These are phyloP conservation scores for Tetragonula carbonaria DNA, from an alignment of 2,888 invertebrate genomes.

Conservation along the genomic window DNA sequence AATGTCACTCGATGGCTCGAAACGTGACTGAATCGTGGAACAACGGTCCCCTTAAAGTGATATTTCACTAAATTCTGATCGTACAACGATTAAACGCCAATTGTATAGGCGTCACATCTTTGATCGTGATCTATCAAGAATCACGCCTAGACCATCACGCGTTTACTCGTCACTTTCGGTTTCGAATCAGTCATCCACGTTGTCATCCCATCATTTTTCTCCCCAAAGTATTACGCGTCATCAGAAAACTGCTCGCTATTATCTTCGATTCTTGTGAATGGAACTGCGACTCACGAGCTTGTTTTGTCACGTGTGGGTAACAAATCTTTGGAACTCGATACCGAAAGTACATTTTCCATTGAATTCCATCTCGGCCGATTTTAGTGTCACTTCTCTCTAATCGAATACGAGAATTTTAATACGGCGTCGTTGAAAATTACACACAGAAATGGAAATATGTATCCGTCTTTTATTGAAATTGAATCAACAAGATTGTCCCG, in stretches of 20 bases:
- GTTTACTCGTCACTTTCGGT: not conserved
- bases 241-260: not conserved
- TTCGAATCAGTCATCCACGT: not conserved
- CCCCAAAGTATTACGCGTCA: not conserved
- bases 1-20: constrained; percentile 35
- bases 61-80: constrained; percentile 1
- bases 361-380: not conserved
- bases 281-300: not conserved
- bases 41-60: constrained; percentile 1
- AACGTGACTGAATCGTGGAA: constrained; percentile 8
- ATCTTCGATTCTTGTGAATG: not conserved
- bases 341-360: not conserved
- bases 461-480: too few relatives aligned
- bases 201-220: not conserved
- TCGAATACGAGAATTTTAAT: not conserved
- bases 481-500: too few relatives aligned
- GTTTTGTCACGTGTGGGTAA: not conserved
- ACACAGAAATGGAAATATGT: too few relatives aligned
- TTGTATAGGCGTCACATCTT: not conserved
- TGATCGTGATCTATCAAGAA: constrained; percentile 4
- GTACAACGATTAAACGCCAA: not conserved
- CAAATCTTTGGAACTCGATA: not conserved
- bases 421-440: too few relatives aligned
- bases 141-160: not conserved
- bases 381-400: not conserved